These are phyloP conservation scores for Nettapus auritus DNA, from an alignment of 2,113 vertebrate genomes.

Conservation along the genomic window DNA sequence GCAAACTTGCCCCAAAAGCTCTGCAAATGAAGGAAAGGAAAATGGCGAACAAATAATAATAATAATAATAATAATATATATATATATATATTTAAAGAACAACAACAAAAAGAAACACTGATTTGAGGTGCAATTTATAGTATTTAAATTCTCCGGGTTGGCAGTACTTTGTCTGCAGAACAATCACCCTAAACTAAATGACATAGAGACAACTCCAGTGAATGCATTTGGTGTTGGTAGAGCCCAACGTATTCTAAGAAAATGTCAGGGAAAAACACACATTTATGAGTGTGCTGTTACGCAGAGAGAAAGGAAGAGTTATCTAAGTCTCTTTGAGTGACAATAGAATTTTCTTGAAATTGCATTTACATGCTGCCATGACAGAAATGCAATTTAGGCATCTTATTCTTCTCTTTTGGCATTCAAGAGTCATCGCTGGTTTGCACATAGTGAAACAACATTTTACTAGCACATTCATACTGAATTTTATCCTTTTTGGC, in stretches of 20 bases:
- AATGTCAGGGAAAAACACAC: not conserved
- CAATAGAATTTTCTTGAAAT: not conserved
- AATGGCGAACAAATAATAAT: not conserved
- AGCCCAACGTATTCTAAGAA: not conserved
- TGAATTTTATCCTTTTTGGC: not conserved
- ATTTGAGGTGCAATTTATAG: not conserved
- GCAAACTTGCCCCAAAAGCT: not conserved
- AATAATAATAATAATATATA: no score
- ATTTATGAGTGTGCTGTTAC: not conserved
- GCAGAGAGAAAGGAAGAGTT: not conserved
- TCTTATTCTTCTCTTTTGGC: not conserved
- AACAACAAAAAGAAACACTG: not conserved
- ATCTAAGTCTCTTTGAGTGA: not conserved
- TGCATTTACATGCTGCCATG: not conserved
- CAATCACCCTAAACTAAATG: not conserved
- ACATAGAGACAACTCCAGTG: not conserved
- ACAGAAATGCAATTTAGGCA: not conserved
- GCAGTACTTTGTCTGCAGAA: not conserved
- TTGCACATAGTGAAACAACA: not conserved
- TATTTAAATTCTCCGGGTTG: not conserved
- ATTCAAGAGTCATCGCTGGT: not conserved
- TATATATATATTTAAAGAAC: no score
- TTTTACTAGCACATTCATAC: not conserved
- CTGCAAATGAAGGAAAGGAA: not conserved
- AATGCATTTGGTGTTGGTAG: not conserved